Percentiles rank a stretch among this genome's conserved stretches.
Evolutionary conservation across 2,888 invertebrate species (phyloP).

Genomic region (Drosophila borealis): DNA sequence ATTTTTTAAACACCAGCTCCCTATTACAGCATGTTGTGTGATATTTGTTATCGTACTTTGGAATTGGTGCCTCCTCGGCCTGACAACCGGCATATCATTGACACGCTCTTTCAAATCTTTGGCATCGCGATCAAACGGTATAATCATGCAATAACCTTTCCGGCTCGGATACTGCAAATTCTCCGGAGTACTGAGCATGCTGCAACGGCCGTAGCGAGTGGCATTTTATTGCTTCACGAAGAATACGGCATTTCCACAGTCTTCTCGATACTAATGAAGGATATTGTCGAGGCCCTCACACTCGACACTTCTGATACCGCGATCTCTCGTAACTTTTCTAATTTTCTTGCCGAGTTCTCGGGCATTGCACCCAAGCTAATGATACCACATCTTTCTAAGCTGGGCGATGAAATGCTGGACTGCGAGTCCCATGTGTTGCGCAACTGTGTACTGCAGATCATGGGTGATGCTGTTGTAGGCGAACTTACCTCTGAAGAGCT

Average conservation of each 20-base stretch:
- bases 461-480: conserved; percentile 91
- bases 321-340: conserved; percentile 82
- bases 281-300: conserved; percentile 82
- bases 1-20: background rate
- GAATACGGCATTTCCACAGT: conserved; percentile 83
- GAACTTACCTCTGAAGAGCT: conserved; percentile 91
- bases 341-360: conserved; percentile 83
- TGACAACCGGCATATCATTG: conserved; percentile 87
- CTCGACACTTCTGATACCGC: conserved; percentile 80
- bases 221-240: conserved; percentile 81
- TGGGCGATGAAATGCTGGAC: conserved; percentile 83
- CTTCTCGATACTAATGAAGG: conserved; percentile 83
- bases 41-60: conserved; percentile 83
- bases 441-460: conserved; percentile 92
- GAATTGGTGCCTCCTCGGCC: conserved; percentile 85
- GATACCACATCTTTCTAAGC: conserved; percentile 83
- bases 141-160: conserved; percentile 92
- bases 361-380: conserved; percentile 82
- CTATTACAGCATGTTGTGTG: conserved; percentile 80
- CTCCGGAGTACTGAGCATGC: conserved; percentile 82
- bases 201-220: conserved; percentile 80
- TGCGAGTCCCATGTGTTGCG: conserved; percentile 89
- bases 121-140: conserved; percentile 93
- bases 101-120: conserved; percentile 91
- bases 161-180: conserved; percentile 89